Evolutionary conservation across 2,113 vertebrate species (phyloP).

Genomic region (Cochlearius cochlearius): DNA sequence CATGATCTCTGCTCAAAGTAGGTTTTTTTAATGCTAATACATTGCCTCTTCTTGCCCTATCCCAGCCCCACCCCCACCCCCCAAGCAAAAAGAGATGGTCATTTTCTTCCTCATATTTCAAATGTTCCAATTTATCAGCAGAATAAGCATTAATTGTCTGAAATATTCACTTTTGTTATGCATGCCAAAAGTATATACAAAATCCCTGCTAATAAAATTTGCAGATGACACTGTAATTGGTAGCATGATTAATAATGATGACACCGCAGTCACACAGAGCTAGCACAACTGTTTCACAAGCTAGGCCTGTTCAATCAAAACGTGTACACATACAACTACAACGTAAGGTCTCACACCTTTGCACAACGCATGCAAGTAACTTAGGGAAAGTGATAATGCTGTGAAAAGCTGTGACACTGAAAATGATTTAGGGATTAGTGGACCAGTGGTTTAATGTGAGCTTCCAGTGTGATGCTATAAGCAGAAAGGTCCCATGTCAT

Average conservation of each 20-base stretch:
- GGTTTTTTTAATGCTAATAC: slow-evolving; percentile 54
- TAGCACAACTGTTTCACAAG: not conserved
- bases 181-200: slow-evolving; percentile 13
- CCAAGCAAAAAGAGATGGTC: not conserved
- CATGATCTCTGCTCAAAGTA: slow-evolving; percentile 13
- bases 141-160: slow-evolving; percentile 30
- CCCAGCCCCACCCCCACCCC: not conserved
- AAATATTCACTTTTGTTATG: not conserved
- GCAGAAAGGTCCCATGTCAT: not conserved
- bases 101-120: slow-evolving; percentile 28
- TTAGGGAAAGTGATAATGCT: not conserved
- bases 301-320: not conserved
- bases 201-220: slow-evolving; percentile 27
- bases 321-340: not conserved
- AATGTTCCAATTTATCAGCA: slow-evolving; percentile 12
- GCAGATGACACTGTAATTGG: slow-evolving; percentile 15
- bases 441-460: not conserved
- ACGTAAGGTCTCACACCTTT: not conserved
- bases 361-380: not conserved
- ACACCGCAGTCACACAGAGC: not conserved
- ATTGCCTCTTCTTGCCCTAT: not conserved
- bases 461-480: not conserved
- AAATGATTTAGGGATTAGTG: not conserved
- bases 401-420: not conserved
- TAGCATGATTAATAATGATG: not conserved